Evolutionary conservation across 2,113 vertebrate genomes (phyloP).

Genomic region (Catharus bicknelli): DNA sequence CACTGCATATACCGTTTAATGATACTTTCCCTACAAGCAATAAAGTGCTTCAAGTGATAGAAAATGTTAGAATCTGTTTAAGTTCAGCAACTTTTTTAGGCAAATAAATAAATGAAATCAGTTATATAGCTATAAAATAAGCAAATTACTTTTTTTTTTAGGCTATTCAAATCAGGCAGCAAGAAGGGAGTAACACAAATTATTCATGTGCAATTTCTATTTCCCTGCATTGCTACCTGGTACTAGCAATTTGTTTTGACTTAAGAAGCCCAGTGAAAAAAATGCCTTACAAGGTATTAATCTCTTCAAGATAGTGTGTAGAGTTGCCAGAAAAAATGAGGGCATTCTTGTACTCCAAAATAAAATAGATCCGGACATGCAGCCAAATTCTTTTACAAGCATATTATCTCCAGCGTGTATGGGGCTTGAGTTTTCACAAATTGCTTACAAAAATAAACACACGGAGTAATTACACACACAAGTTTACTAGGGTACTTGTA

Average conservation of each 20-base stretch:
- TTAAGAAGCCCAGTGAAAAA: not conserved
- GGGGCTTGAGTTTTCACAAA: not conserved
- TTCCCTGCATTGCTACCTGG: not conserved
- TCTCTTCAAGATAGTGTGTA: not conserved
- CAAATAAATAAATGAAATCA: slow-evolving; percentile 7
- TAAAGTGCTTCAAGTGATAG: slow-evolving; percentile 14
- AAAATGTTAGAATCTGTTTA: slow-evolving; percentile 31
- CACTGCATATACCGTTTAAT: not conserved
- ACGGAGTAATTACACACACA: not conserved
- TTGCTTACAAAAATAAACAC: not conserved
- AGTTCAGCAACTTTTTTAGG: slow-evolving; percentile 42
- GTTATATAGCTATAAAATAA: slow-evolving; percentile 8
- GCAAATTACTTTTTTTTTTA: not conserved
- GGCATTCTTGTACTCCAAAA: not conserved
- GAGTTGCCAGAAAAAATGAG: not conserved
- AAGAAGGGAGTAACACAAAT: slow-evolving; percentile 9
- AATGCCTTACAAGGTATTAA: not conserved
- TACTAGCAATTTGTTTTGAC: not conserved
- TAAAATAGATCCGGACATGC: accelerated
- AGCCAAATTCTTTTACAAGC: not conserved
- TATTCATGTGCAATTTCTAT: slow-evolving; percentile 33
- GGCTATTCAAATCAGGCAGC: not conserved
- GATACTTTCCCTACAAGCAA: not conserved
- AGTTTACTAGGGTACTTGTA: not conserved
- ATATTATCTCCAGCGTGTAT: accelerated